Conservation (phyloP, 2,113 vertebrate genomes). For the Chrysemys picta region DNA sequence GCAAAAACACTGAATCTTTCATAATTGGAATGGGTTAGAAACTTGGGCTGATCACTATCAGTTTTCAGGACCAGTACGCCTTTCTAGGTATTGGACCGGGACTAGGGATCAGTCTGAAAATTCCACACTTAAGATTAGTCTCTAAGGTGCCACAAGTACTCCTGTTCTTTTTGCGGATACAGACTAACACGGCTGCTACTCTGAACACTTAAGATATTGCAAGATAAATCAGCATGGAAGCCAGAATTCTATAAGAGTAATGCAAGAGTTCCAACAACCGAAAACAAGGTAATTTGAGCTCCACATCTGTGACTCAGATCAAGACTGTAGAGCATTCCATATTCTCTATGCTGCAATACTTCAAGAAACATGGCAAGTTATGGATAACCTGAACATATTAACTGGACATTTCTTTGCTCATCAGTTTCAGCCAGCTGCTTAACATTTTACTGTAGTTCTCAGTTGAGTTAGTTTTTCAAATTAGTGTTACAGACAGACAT, state of each 20-base stretch:
- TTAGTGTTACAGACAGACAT: background rate
- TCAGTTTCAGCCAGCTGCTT: background rate
- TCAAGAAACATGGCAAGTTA: background rate
- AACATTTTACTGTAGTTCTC: background rate
- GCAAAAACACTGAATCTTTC: background rate
- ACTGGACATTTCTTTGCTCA: background rate
- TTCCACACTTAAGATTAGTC: background rate
- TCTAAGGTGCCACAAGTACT: too few species aligned
- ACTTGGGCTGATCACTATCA: rapidly evolving
- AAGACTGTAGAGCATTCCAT: background rate
- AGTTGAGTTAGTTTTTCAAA: background rate
- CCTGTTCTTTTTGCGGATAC: too few species aligned
- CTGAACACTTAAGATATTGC: slow-evolving; percentile 4
- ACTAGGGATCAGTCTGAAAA: background rate
- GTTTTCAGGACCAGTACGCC: background rate
- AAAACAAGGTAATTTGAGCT: background rate
- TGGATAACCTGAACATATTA: background rate
- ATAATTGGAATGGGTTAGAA: background rate
- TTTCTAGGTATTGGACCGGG: background rate
- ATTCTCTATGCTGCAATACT: background rate
- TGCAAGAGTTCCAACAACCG: background rate
- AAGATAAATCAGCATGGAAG: background rate
- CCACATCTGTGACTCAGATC: background rate
- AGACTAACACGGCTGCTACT: too few species aligned
- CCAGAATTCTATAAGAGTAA: background rate